Conservation (phyloP, 2,113 vertebrate genomes). For the Pelusios castaneus region DNA sequence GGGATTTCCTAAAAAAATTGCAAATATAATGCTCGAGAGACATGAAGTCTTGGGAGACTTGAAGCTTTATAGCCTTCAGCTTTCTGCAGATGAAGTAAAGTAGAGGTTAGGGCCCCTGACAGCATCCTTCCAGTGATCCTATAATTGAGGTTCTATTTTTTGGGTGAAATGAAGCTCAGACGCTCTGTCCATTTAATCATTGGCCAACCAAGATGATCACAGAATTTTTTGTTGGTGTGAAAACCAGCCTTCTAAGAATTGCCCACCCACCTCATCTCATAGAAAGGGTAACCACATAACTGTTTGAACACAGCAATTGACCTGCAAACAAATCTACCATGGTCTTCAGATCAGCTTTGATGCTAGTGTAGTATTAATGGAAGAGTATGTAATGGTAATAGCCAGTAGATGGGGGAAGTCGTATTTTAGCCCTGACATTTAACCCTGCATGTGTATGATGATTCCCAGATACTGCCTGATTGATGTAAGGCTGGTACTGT, state of each 20-base stretch:
- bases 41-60: not conserved
- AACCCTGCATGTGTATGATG: no score
- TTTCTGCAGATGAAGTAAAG: not conserved
- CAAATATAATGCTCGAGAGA: not conserved
- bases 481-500: no score
- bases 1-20: not conserved
- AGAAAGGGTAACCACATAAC: not conserved
- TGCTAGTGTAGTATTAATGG: no score
- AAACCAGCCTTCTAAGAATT: not conserved
- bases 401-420: no score
- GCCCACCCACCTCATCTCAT: not conserved
- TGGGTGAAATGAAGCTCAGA: not conserved
- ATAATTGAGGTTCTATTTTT: not conserved
- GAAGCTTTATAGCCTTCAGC: not conserved
- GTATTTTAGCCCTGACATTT: no score
- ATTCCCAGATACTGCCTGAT: no score
- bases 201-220: not conserved
- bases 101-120: not conserved
- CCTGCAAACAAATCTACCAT: not conserved
- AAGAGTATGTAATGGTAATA: no score
- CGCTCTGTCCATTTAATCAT: not conserved
- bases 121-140: not conserved
- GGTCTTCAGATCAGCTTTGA: not conserved
- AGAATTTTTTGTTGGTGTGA: not conserved
- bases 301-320: not conserved